Evolutionary conservation across 2,888 invertebrate species (phyloP), one percentile per base, ranked within the genome.

Genomic region (Leptopilina syphax): DNA sequence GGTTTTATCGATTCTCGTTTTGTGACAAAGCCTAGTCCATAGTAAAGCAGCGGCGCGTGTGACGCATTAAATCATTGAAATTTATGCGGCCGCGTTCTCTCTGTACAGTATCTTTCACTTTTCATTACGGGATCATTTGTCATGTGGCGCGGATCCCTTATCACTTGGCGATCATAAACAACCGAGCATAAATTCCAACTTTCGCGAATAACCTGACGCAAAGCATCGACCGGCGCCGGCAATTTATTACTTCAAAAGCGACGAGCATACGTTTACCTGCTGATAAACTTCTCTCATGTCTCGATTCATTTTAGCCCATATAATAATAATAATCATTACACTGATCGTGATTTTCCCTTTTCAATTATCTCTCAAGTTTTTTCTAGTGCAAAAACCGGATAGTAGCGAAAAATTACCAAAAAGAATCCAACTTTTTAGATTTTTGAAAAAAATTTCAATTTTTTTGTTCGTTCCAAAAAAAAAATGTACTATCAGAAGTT

Each of bases 51-150:
- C 81, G 80, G 79, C 86, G 82, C 86, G 86, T 83, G 88, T 89
- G 88, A 88, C 89, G 89, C 90, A 90, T 90, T 92, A 92, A 92
- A 92, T 92, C 92, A 92, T 92, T 91, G 89, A 91, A 92, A 92
- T 92, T 92, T 92, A 92, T 92, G 90, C 91, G 89, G 86, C 88
- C 87, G 86, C 85, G 86, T 84, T 86, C 85, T 86, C 84, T 83
- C 84, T 86, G 89, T 87, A 88, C 90, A 89, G 91, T 92, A 91
- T 92, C 92, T 91, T 91, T 92, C 91, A 92, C 91, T 92, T 92
- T 92, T 92, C 92, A 92, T 91, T 92, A 91, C 89, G 89, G 89
- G 89, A 91, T 92, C 91, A 91, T 92, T 91, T 91, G 91, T 92
- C 92, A 91, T 90, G 89, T 88, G 89, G 87, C 89, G 88, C 88